Base-by-base conservation (phyloP, 2,797 vertebrate species). In the Aselliscus stoliczkanus region DNA sequence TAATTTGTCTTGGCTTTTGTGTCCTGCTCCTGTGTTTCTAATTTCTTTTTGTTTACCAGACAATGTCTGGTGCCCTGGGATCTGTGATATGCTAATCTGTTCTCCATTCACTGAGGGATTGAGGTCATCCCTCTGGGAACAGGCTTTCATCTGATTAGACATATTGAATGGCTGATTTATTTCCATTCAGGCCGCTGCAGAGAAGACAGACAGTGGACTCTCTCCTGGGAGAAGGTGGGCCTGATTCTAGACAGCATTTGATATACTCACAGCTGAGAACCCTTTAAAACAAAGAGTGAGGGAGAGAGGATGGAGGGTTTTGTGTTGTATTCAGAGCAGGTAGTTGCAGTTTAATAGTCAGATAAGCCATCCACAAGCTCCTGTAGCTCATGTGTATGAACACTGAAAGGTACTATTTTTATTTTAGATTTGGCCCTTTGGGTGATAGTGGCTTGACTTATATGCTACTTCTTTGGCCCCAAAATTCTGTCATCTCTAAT, bases 291-390 rank as follows among this genome's bases (percentile, higher is more conserved):
- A 95, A 96, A 92, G 93, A 6, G 20, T 2, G 29, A 5, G 73
- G 65, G 18, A 12, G 23, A n/a, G 52, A 47, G 12, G 37, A 17
- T 4, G 52, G 56, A 60, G 29, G 31, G 93, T 72, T 76, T 90
- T 97, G 93, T 69, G 92, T 90, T 95, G 75, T 88, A 80, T 92
- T 97, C 88, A 96, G 62, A 23, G 2, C 25, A 75, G 87, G 64
- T 88, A 93, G 76, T 39, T 94, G 42, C 34, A 88, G 54, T 77
- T 97, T 98, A 98, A 98, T 98, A 97, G 69, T 96, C 97, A 98
- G 97, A 97, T 97, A 98, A 98, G 96, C 98, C 93, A 96, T 97
- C 97, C 96, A 96, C 95, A 98, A 69, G 97, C 88, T 73, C 81
- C 80, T 90, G 67, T 97, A 62, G 88, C 95, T 94, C 97, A 96